These are phyloP conservation scores for Micromussa lordhowensis DNA, from an alignment of 92 coral and sea anemone species.

Conservation along the genomic window DNA sequence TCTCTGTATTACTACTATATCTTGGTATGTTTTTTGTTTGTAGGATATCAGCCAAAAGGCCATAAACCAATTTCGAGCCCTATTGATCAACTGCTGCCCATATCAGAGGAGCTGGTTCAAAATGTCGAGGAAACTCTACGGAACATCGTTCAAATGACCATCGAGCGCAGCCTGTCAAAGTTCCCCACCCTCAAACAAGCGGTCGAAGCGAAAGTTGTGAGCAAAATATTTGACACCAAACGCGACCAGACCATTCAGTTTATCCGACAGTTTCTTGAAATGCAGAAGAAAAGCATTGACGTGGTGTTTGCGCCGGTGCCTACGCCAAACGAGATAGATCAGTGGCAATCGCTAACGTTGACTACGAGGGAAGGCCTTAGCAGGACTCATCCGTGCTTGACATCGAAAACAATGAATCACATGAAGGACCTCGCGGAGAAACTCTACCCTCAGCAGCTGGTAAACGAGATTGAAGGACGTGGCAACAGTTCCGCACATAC, in stretches of 20 bases:
- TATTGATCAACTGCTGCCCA: constrained; percentile 62
- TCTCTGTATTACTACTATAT: background rate
- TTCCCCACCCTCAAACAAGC: constrained; percentile 62
- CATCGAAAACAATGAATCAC: constrained; percentile 26
- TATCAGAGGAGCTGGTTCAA: constrained; percentile 55
- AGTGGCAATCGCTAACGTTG: background rate
- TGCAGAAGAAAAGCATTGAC: constrained; percentile 55
- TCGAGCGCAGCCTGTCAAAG: constrained; percentile 31
- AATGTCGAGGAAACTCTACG: constrained; percentile 58
- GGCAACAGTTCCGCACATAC: background rate
- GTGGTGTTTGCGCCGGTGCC: constrained; percentile 53
- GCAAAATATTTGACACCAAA: constrained; percentile 61
- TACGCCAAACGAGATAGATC: constrained; percentile 56
- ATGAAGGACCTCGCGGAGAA: constrained; percentile 37
- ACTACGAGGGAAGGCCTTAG: no score
- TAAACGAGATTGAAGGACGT: background rate
- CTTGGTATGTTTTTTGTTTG: background rate
- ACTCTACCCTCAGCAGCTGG: constrained; percentile 40
- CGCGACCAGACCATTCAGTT: constrained; percentile 65
- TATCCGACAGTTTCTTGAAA: constrained; percentile 72
- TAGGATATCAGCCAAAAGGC: background rate
- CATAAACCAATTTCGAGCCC: constrained; percentile 44
- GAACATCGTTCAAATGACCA: constrained; percentile 58
- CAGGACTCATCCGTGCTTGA: constrained; percentile 25
- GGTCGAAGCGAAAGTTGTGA: constrained; percentile 65